Percentiles rank a stretch among this genome's conserved stretches.
phyloP scores from a whole-genome alignment of 2,888 invertebrate genomes.

The Eupithecia pulchellata region DNA sequence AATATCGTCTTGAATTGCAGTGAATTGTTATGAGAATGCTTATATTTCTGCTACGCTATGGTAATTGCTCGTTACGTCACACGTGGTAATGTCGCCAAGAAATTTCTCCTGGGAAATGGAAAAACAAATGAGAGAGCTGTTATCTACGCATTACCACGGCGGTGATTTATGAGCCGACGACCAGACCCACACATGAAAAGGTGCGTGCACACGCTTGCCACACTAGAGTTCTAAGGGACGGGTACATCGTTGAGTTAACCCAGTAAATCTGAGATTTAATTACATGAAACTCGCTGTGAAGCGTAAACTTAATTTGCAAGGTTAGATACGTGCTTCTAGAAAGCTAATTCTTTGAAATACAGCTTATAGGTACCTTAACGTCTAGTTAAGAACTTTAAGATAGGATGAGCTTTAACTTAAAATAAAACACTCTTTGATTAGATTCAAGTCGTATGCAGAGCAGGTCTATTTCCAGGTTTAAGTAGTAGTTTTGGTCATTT shows the following conservation, averaged over 20 bases:
- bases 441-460: neutral
- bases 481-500: slow-evolving; percentile 21
- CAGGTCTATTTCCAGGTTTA: neutral
- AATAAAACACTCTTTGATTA: neutral
- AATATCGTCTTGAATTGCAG: slow-evolving; percentile 6
- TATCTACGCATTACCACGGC: slow-evolving; percentile 81
- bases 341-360: neutral
- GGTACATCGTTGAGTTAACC: neutral
- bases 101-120: slow-evolving; percentile 81
- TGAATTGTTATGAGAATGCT: slow-evolving; percentile 27
- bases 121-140: slow-evolving; percentile 83
- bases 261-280: slow-evolving; percentile 1
- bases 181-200: slow-evolving; percentile 55
- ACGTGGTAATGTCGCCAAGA: slow-evolving; percentile 76
- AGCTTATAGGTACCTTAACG: neutral
- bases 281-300: neutral
- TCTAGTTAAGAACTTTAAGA: neutral
- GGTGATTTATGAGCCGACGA: slow-evolving; percentile 79
- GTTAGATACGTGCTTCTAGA: neutral
- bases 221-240: neutral
- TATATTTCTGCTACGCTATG: slow-evolving; percentile 46
- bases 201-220: slow-evolving; percentile 31
- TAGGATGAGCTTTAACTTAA: neutral
- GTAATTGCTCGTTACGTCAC: slow-evolving; percentile 76
- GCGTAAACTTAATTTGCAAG: slow-evolving; percentile 7